These are phyloP conservation scores for Lithophane leautieri DNA, from an alignment of 2,888 invertebrate genomes.

Conservation along the genomic window DNA sequence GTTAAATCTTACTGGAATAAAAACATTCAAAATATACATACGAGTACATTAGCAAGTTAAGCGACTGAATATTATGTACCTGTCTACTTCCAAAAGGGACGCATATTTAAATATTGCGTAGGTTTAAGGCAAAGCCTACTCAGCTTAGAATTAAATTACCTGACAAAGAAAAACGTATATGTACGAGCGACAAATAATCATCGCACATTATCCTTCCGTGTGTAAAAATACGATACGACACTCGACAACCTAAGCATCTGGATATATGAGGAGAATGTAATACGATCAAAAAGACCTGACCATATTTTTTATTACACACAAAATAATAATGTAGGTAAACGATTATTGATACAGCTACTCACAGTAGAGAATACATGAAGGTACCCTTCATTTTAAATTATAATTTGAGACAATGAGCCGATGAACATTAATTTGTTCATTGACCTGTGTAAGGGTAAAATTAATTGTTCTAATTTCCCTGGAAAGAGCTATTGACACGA, in stretches of 20 bases:
- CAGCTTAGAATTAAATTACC: slow-evolving; percentile 28
- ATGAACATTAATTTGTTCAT: background rate
- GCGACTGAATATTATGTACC: slow-evolving; percentile 18
- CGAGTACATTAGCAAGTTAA: slow-evolving; percentile 1
- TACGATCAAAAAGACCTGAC: background rate
- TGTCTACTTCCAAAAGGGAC: slow-evolving; percentile 25
- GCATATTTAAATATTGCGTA: slow-evolving; percentile 46
- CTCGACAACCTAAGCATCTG: background rate
- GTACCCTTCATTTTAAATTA: slow-evolving; percentile 8
- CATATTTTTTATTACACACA: background rate
- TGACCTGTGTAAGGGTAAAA: slow-evolving; percentile 16
- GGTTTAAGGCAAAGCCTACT: slow-evolving; percentile 30
- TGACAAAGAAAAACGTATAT: slow-evolving; percentile 34
- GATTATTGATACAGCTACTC: background rate
- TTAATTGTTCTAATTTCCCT: slow-evolving; percentile 25
- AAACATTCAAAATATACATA: slow-evolving; percentile 3
- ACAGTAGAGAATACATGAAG: background rate
- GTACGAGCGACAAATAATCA: slow-evolving; percentile 31
- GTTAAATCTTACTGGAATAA: background rate
- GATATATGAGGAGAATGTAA: background rate
- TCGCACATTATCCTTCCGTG: background rate
- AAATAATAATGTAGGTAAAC: slow-evolving; percentile 4
- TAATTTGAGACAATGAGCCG: slow-evolving; percentile 2
- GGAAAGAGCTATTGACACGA: slow-evolving; percentile 22
- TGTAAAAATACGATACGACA: slow-evolving; percentile 6